A percentile compares a stretch with the other conserved stretches of the same genome.
Evolutionary conservation across 2,797 vertebrate species (phyloP).

Genomic region (Danionella dracula): DNA sequence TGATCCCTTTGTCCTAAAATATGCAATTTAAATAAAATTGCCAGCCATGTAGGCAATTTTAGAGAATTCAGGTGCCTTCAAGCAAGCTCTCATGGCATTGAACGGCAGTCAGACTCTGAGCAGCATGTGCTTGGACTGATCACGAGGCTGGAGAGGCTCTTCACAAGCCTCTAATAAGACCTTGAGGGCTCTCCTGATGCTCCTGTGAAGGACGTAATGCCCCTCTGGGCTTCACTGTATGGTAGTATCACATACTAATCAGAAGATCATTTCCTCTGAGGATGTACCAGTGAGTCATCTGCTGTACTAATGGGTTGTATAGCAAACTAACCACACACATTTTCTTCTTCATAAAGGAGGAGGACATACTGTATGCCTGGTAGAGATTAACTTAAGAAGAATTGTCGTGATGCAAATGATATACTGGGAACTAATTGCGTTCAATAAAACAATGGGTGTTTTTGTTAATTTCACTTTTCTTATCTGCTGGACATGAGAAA

Average conservation of each 20-base stretch:
- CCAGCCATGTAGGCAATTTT: background rate
- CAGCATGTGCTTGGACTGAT: conserved; percentile 15
- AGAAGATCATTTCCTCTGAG: conserved; percentile 18
- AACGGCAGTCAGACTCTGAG: background rate
- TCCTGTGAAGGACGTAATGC: conserved; percentile 41
- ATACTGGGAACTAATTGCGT: too few species aligned
- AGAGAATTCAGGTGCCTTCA: background rate
- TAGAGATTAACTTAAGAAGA: too few species aligned
- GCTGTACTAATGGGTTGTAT: conserved; percentile 15
- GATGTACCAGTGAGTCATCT: conserved; percentile 17
- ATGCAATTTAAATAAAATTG: conserved; percentile 7
- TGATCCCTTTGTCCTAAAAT: background rate
- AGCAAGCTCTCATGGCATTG: background rate
- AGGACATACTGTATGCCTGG: background rate
- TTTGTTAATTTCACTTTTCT: too few species aligned
- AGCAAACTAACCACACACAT: background rate
- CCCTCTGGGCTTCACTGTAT: conserved; percentile 26
- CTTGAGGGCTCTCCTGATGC: conserved; percentile 40
- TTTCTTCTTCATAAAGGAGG: background rate
- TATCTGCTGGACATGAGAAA: too few species aligned
- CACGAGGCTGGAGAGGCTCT: conserved; percentile 28
- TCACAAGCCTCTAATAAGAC: conserved; percentile 42
- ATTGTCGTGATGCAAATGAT: too few species aligned
- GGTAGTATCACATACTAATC: conserved; percentile 41
- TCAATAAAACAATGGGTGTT: too few species aligned